phyloP scores from a whole-genome alignment of 2,888 invertebrate genomes.

The Ypsolopha scabrella region DNA sequence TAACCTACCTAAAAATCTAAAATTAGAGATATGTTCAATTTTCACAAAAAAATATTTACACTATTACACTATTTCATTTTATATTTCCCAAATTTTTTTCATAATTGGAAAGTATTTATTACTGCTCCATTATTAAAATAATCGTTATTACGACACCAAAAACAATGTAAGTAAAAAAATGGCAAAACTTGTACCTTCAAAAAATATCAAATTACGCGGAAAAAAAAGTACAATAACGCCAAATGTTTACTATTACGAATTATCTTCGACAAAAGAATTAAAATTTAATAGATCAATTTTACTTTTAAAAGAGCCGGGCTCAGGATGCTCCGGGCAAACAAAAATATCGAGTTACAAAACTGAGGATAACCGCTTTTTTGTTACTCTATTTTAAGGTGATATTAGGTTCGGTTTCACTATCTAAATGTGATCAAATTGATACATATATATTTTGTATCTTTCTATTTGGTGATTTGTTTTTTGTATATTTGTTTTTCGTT shows the following conservation, averaged over 20 bases:
- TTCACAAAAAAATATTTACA: too few species aligned
- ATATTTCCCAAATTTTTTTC: too few species aligned
- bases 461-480: too few species aligned
- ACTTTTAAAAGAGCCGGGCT: conserved; percentile 23
- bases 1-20: too few species aligned
- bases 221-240: conserved; percentile 37
- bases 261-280: conserved; percentile 40
- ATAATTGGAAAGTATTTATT: too few species aligned
- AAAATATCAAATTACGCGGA: conserved; percentile 10
- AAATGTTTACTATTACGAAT: conserved; percentile 65
- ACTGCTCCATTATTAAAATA: too few species aligned
- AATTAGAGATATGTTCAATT: too few species aligned
- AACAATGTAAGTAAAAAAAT: too few species aligned
- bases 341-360: conserved; percentile 49
- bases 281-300: conserved; percentile 36
- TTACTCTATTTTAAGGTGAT: neutral
- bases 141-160: too few species aligned
- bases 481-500: too few species aligned
- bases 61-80: too few species aligned
- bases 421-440: neutral
- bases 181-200: neutral
- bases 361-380: conserved; percentile 4
- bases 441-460: too few species aligned
- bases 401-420: neutral
- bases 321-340: conserved; percentile 27